Evolutionary conservation across 2,113 vertebrate genomes (phyloP).

Genomic region (Percina caprodes): DNA sequence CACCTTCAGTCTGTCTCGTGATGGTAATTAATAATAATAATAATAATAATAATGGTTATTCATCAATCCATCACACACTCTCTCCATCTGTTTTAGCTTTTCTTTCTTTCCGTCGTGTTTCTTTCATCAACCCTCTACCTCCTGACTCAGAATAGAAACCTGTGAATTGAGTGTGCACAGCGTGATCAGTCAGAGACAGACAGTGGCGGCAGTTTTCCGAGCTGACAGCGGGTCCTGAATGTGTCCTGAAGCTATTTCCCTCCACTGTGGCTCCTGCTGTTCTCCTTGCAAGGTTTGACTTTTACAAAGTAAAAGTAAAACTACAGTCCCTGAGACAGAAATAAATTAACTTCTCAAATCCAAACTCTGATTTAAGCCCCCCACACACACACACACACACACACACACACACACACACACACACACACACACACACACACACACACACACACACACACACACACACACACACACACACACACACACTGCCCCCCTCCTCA

Average conservation of each 20-base stretch:
- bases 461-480: too few relatives aligned
- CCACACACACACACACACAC: too few relatives aligned
- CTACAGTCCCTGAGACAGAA: neutral
- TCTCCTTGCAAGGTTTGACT: neutral
- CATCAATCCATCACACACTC: neutral
- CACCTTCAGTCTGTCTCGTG: too few relatives aligned
- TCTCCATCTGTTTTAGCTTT: neutral
- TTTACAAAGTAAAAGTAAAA: constrained; percentile 11
- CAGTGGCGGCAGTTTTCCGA: neutral
- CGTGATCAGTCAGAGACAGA: neutral
- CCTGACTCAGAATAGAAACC: neutral
- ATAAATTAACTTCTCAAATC: neutral
- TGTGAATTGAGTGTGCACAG: constrained; percentile 1
- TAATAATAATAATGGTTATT: neutral
- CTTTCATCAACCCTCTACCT: neutral
- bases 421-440: too few relatives aligned
- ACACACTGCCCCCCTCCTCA: too few relatives aligned
- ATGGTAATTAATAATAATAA: neutral
- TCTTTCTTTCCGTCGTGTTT: neutral
- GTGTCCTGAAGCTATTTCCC: constrained; percentile 25
- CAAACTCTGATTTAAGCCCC: constrained; percentile 1
- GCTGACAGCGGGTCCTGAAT: constrained; percentile 25
- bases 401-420: too few relatives aligned
- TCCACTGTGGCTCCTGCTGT: neutral
- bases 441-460: too few relatives aligned